Conservation (phyloP, 64 coral and sea anemone genomes). For the Hydrozoanthus tunicans region DNA sequence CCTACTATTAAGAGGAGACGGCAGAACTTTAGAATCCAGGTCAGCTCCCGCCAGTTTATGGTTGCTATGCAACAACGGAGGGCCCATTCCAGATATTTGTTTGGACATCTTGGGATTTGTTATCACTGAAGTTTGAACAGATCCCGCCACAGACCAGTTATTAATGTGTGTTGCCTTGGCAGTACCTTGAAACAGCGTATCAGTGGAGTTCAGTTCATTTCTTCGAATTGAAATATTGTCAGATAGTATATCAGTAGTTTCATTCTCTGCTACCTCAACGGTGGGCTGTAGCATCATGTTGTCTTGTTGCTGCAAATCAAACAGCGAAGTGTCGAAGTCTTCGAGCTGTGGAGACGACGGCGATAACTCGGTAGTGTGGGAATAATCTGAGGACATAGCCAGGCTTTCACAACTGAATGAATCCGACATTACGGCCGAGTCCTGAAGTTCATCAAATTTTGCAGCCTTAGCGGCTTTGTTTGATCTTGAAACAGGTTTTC, state of each 20-base stretch:
- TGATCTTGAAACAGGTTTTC: slow-evolving; percentile 66
- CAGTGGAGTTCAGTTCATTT: slow-evolving; percentile 56
- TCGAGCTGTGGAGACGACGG: slow-evolving; percentile 68
- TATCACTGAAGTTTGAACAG: slow-evolving; percentile 77
- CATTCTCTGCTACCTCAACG: slow-evolving; percentile 63
- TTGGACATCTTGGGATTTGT: slow-evolving; percentile 62
- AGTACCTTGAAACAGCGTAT: slow-evolving; percentile 48
- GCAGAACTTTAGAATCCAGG: slow-evolving; percentile 19
- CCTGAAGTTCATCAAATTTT: slow-evolving; percentile 57
- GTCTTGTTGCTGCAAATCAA: slow-evolving; percentile 82
- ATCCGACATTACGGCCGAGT: slow-evolving; percentile 45
- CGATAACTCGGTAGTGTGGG: slow-evolving; percentile 66
- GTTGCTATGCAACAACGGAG: neutral
- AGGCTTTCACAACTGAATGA: slow-evolving; percentile 69
- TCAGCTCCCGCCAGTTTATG: neutral
- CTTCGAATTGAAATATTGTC: slow-evolving; percentile 51
- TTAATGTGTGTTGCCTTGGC: slow-evolving; percentile 29
- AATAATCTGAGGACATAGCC: slow-evolving; percentile 82
- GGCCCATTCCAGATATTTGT: neutral
- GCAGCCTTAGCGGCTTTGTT: slow-evolving; percentile 47
- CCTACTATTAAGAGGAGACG: slow-evolving; percentile 63
- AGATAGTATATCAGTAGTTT: slow-evolving; percentile 50
- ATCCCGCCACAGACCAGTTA: slow-evolving; percentile 50
- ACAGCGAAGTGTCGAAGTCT: slow-evolving; percentile 80
- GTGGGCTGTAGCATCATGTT: slow-evolving; percentile 62